phyloP scores from a whole-genome alignment of 2,113 vertebrate genomes.

The Strix aluco region DNA sequence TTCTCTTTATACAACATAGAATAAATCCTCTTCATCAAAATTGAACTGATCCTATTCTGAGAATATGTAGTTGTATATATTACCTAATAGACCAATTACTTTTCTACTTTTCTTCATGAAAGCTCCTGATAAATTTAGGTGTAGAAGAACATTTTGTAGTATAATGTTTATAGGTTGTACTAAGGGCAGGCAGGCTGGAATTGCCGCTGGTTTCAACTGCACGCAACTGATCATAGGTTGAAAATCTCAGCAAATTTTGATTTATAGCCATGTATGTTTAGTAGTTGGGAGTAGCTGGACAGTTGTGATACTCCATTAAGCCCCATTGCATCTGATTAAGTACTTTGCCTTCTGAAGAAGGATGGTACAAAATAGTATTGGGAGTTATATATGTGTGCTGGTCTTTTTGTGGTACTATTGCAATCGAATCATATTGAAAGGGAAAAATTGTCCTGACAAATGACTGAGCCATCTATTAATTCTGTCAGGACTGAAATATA shows the following conservation, averaged over 20 bases:
- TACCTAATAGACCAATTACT: neutral
- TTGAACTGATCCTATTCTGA: neutral
- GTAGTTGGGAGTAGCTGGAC: neutral
- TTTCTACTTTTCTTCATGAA: neutral
- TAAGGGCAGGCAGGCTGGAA: neutral
- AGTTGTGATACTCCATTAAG: neutral
- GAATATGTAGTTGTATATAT: neutral
- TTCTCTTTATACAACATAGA: neutral
- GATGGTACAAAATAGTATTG: neutral
- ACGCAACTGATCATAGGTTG: rapidly evolving
- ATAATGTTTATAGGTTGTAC: neutral
- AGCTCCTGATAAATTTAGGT: neutral
- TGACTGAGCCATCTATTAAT: neutral
- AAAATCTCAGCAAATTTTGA: neutral
- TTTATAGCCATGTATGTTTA: neutral
- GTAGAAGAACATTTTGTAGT: neutral
- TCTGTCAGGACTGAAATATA: neutral
- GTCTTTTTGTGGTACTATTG: neutral
- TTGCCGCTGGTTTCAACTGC: rapidly evolving
- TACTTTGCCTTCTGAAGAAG: neutral
- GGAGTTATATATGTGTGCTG: neutral
- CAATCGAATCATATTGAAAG: neutral
- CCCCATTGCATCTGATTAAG: neutral
- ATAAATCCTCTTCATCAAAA: neutral
- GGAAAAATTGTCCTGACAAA: neutral